Conservation (phyloP, 37 sponge, comb jelly and placozoan genomes). For the Beroe ovata region DNA sequence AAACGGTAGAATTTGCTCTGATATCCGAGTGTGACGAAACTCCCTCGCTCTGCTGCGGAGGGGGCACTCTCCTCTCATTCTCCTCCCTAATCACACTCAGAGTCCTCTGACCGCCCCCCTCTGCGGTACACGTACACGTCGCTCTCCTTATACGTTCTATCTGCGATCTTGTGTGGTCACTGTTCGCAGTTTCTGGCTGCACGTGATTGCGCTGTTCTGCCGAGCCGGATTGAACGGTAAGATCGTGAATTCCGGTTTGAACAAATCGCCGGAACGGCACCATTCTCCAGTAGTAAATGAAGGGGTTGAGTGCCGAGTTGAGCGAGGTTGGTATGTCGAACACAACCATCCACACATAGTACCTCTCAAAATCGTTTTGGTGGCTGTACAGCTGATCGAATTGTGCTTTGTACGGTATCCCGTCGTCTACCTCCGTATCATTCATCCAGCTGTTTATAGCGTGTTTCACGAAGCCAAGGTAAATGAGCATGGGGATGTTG, state of each 20-base stretch:
- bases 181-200: background rate
- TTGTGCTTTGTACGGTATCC: background rate
- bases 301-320: constrained; percentile 1
- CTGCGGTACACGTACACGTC: background rate
- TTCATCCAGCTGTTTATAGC: background rate
- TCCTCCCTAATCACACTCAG: background rate
- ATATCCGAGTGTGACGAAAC: too few species aligned
- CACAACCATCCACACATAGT: constrained; percentile 49
- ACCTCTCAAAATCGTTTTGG: background rate
- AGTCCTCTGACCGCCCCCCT: background rate
- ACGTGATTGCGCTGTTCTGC: too few species aligned
- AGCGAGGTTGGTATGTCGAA: constrained; percentile 41
- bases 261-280: constrained; percentile 3
- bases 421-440: background rate
- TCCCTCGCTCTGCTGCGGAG: too few species aligned
- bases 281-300: constrained; percentile 55
- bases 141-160: background rate
- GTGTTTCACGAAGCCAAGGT: background rate
- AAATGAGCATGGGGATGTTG: constrained; percentile 49
- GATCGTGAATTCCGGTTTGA: background rate
- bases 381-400: background rate
- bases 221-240: background rate
- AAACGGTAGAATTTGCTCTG: too few species aligned
- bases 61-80: too few species aligned
- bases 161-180: background rate